phyloP scores from a whole-genome alignment of 2,797 vertebrate species.

The Podarcis lilfordi region DNA sequence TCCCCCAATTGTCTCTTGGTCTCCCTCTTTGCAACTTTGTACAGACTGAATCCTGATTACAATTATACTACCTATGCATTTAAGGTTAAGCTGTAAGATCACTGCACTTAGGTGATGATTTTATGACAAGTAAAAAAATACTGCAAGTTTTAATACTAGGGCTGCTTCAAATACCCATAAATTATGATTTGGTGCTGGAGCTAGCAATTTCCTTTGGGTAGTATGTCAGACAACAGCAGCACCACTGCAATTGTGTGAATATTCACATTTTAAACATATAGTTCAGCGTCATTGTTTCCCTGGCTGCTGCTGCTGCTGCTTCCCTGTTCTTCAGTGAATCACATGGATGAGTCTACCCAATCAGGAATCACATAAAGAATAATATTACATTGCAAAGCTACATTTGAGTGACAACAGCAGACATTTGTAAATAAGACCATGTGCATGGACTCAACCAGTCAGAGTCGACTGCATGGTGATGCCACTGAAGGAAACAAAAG shows the following conservation, averaged over 20 bases:
- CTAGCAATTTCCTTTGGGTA: background rate
- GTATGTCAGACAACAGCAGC: background rate
- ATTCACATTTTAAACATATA: background rate
- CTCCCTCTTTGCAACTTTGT: background rate
- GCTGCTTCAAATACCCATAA: background rate
- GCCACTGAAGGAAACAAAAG: background rate
- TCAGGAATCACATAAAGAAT: background rate
- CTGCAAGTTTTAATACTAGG: background rate
- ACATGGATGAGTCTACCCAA: background rate
- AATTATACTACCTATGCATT: background rate
- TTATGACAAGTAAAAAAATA: background rate
- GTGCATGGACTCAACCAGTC: background rate
- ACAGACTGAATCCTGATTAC: background rate
- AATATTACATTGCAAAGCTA: background rate
- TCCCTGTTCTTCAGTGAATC: too few species aligned
- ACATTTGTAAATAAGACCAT: background rate
- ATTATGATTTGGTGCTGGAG: background rate
- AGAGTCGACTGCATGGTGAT: background rate
- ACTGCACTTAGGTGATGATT: background rate
- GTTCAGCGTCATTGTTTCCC: background rate
- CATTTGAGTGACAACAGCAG: too few species aligned
- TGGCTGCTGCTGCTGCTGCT: too few species aligned
- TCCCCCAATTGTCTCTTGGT: background rate
- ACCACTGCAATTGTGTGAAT: background rate
- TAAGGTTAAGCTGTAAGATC: background rate